Evolutionary conservation across 2,797 vertebrate species (phyloP).

Genomic region (Euphonia xanthogaster): DNA sequence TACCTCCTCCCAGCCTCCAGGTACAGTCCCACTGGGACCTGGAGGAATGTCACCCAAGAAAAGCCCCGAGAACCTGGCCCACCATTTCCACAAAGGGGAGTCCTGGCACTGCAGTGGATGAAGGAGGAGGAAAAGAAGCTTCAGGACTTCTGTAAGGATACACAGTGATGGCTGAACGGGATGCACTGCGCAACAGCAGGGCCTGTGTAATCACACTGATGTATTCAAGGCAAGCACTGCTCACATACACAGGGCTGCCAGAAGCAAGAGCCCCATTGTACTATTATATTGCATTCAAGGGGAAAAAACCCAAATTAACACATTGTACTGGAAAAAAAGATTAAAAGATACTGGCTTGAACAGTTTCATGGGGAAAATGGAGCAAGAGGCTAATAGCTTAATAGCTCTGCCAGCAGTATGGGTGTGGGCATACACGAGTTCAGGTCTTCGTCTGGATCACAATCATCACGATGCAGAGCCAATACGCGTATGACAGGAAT

Average conservation of each 20-base stretch:
- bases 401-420: not conserved
- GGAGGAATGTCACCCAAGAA: not conserved
- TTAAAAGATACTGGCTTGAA: not conserved
- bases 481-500: not conserved
- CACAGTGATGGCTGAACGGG: not conserved
- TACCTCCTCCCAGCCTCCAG: not conserved
- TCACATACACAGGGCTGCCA: rapidly evolving
- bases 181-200: not conserved
- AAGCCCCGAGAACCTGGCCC: rapidly evolving
- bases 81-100: not conserved
- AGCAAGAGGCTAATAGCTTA: not conserved
- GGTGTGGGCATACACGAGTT: not conserved
- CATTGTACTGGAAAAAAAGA: not conserved
- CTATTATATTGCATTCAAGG: not conserved
- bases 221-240: not conserved
- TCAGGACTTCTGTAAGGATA: not conserved
- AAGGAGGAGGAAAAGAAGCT: not conserved
- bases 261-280: not conserved
- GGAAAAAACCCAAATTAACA: not conserved
- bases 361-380: not conserved
- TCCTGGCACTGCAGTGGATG: not conserved
- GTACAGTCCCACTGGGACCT: not conserved
- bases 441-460: not conserved
- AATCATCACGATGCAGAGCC: not conserved
- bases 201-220: not conserved